A percentile compares a stretch with the other conserved stretches of the same genome.
These are phyloP conservation scores for Greenwoodochromis staneri DNA, from an alignment of 2,113 vertebrate species.

Conservation along the genomic window DNA sequence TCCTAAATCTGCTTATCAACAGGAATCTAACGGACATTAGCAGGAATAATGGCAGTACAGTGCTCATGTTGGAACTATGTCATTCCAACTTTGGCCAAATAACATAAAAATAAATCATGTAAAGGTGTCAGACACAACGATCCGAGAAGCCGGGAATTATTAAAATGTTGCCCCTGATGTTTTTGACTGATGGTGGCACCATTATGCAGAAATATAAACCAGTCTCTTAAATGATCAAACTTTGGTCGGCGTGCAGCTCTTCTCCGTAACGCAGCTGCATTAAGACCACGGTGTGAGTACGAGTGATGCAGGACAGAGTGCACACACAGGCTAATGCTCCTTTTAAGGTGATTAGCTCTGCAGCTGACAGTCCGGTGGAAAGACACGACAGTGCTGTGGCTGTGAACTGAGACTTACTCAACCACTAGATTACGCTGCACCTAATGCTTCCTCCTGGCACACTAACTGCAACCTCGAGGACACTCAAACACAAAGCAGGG, in stretches of 20 bases:
- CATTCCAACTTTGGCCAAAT: not conserved
- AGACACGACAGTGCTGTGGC: not conserved
- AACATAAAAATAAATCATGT: not conserved
- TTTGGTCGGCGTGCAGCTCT: accelerated
- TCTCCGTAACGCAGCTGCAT: not conserved
- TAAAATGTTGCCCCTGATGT: not conserved
- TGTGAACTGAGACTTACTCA: not conserved
- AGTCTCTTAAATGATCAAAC: not conserved
- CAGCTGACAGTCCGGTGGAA: not conserved
- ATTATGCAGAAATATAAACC: not conserved
- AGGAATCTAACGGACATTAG: not conserved
- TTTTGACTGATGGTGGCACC: not conserved
- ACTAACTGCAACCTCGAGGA: not conserved
- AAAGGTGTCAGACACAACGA: not conserved
- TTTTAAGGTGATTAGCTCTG: slow-evolving; percentile 16
- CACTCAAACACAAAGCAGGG: not conserved
- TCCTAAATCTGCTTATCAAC: not conserved
- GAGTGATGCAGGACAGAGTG: not conserved
- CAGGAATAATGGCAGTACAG: accelerated
- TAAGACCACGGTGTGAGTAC: not conserved
- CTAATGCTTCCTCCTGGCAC: not conserved
- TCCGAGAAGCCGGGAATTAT: not conserved
- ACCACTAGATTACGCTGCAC: not conserved
- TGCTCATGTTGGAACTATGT: not conserved
- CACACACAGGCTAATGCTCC: not conserved